Evolutionary conservation across 1,140 invertebrate genomes (phyloP), one percentile per base, ranked within the genome.

Genomic region (Micrasema minimum): DNA sequence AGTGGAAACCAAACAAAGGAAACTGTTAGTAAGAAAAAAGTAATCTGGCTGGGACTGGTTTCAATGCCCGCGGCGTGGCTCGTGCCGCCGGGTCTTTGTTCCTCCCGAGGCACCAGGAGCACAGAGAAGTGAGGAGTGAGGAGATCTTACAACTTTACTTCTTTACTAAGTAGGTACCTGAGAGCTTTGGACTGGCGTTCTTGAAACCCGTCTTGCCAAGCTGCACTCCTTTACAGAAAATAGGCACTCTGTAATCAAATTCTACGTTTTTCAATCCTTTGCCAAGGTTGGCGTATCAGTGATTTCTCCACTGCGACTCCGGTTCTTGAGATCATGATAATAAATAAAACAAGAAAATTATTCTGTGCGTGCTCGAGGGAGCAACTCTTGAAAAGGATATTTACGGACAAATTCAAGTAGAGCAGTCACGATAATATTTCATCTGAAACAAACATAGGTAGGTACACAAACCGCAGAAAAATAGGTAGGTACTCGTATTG

Each of bases 81-180:
- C 71, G 71, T 72, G 71, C 71, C 50, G 46, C 66, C 22, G 59
- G 59, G 26, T 69, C 71, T 72, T 72, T 72, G 71, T 72, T 67
- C 12, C 12, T 9, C 55, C 14, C 16, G 35, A 38, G 35, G 55
- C 38, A 41, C 55, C 55, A 38, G 55, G 55, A 35, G 55, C 55
- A 9, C 55, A 38, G 55, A 59, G 31, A 31, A 35, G 55, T 37
- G 55, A 37, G 26, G n/a, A 35, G 55, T 37, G 55, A 31, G 26
- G 55, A 59, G 55, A 41, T 59, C 35, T 50, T 22, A 50, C 16
- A 50, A 45, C 26, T 53, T 26, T 53, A 53, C 50, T 26, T 22
- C 50, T 48, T 9, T 53, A 53, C 23, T 14, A 53, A 22, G 50
- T 20, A n/a, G n/a, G n/a, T 31, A 31, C 26, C 26, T 31, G 7